phyloP scores from a whole-genome alignment of 2,113 vertebrate genomes.

The Zosterops borbonicus region DNA sequence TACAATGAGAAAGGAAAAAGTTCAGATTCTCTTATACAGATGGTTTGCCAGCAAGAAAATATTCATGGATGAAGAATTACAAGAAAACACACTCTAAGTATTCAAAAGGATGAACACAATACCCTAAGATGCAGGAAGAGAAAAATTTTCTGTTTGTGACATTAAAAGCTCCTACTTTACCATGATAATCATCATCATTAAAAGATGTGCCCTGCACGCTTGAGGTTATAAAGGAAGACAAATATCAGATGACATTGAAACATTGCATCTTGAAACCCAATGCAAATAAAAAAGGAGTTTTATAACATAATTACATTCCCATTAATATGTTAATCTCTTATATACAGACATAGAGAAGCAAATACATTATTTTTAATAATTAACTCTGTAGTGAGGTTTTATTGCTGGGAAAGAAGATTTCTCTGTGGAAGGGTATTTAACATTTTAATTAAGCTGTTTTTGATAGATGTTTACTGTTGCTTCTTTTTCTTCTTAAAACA shows the following conservation, averaged over 20 bases:
- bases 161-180: not conserved
- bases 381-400: conserved; percentile 59
- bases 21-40: not conserved
- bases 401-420: conserved; percentile 40
- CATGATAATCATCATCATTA: not conserved
- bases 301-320: conserved; percentile 61
- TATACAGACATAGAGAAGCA: conserved; percentile 27
- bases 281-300: conserved; percentile 46
- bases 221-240: not conserved
- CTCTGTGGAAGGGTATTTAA: conserved; percentile 52
- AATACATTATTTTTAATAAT: conserved; percentile 72
- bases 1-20: not conserved
- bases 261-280: conserved; percentile 3
- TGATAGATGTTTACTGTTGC: conserved; percentile 59
- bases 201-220: not conserved
- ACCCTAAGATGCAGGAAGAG: not conserved
- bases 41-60: not conserved
- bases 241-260: conserved; percentile 7
- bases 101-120: not conserved
- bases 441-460: conserved; percentile 72
- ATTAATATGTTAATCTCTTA: conserved; percentile 71
- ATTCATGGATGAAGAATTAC: not conserved
- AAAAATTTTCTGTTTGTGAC: not conserved
- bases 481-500: conserved; percentile 47
- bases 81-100: not conserved